phyloP scores from a whole-genome alignment of 2,888 invertebrate species.

The Cryptus viduatorius region DNA sequence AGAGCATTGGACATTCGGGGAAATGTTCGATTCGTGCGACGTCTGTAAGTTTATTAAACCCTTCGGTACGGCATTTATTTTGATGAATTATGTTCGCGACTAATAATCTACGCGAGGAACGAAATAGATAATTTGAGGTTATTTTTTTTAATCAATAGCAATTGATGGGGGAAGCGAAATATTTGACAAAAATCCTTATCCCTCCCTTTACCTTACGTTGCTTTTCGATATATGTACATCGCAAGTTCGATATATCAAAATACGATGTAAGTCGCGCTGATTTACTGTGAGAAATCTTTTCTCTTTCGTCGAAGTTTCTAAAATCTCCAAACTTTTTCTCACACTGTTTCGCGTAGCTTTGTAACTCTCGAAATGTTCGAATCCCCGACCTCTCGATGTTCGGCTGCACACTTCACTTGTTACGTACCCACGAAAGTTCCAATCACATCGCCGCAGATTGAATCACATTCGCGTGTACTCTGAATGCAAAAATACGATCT shows the following conservation, averaged over 20 bases:
- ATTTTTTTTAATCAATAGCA: background rate
- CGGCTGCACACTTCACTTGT: background rate
- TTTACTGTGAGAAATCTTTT: background rate
- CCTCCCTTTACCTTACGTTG: no score
- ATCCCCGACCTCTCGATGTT: background rate
- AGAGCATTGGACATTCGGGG: background rate
- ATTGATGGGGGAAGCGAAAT: background rate
- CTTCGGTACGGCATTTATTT: background rate
- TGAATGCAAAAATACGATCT: background rate
- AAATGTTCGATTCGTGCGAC: background rate
- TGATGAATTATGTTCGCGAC: background rate
- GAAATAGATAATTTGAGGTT: background rate
- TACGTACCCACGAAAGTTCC: background rate
- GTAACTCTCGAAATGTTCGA: background rate
- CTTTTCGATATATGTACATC: background rate
- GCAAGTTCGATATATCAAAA: background rate
- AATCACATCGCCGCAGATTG: background rate
- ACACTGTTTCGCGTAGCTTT: background rate
- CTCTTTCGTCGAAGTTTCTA: background rate
- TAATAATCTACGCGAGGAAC: background rate
- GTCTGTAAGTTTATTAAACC: background rate
- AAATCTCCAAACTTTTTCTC: background rate
- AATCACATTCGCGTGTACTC: background rate
- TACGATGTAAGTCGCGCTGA: background rate
- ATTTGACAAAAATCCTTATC: no score